phyloP scores from a whole-genome alignment of 2,797 vertebrate species.

The Pangasius djambal region DNA sequence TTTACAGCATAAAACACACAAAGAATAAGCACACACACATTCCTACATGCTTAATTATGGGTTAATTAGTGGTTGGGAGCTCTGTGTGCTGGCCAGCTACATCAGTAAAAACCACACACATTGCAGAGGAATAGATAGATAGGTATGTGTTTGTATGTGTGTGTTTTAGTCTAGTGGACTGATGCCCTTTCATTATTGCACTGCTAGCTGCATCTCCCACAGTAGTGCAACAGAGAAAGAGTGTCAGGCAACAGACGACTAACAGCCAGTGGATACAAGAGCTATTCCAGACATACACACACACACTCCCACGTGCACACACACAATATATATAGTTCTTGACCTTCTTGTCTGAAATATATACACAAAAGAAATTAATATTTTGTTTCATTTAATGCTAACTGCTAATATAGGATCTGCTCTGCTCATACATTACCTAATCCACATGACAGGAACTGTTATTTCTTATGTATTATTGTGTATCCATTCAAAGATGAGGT shows the following conservation, averaged over 20 bases:
- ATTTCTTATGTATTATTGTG: neutral
- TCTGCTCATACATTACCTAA: neutral
- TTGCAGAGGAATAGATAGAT: constrained; percentile 9
- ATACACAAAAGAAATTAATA: neutral
- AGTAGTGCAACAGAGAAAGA: constrained; percentile 98
- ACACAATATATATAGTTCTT: neutral
- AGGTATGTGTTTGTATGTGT: constrained; percentile 38
- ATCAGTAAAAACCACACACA: constrained; percentile 28
- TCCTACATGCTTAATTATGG: constrained; percentile 22
- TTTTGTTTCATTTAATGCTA: neutral
- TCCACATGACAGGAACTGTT: neutral
- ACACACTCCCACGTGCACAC: neutral
- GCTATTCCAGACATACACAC: constrained; percentile 29
- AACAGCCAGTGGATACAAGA: constrained; percentile 35
- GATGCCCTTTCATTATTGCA: constrained; percentile 98
- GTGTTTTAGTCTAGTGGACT: constrained; percentile 73
- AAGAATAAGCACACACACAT: constrained; percentile 16
- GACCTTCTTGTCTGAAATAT: constrained; percentile 3
- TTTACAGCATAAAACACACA: constrained; percentile 23
- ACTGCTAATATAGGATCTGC: neutral
- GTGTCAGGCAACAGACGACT: constrained; percentile 78
- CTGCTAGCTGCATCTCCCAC: constrained; percentile 87
- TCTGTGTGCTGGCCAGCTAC: constrained; percentile 10
- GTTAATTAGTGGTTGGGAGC: constrained; percentile 34
- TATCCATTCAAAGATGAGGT: constrained; percentile 1